Evolutionary conservation across 2,797 vertebrate genomes (phyloP), one percentile per base, ranked within the genome.

Genomic region (Cichlasoma orientale): DNA sequence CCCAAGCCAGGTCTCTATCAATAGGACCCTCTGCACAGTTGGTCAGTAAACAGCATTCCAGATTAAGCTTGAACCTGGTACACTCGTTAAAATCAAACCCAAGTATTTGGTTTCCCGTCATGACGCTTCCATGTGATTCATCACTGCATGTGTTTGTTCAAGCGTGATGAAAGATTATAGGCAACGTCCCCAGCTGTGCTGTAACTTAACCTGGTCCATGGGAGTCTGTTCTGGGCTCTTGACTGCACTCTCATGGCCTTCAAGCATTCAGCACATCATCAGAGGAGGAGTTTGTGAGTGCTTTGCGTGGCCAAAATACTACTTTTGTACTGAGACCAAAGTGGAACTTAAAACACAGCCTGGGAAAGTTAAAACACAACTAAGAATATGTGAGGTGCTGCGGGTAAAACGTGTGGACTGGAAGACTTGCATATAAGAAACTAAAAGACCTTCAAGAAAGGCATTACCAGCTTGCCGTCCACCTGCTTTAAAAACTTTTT

Each of bases 11-110:
- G 68, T 75, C 79, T 89, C 86, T 93, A 86, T 90, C 86, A 90
- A 83, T 89, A 82, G 73, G 85, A 80, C 78, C 77, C 58, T 73
- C 80, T 70, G 61, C 87, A 90, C 89, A 84, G 79, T 73, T 90
- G 89, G 87, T 87, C 90, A 86, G 82, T 93, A 91, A 93, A 90
- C 91, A 93, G 75, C 88, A 88, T 94, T 92, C 88, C 88, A 88
- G 81, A 72, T 81, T 92, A 89, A 90, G 77, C 86, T 50, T 82
- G 56, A 92, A 86, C 72, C 88, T 89, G 88, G 83, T 91, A 90
- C 81, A 77, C 83, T 90, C 86, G 86, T 93, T 90, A 92, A 90
- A 93, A 85, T 66, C 83, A 85, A 86, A 86, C 83, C 80, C 74
- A 84, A 85, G 85, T 80, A 90, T 92, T 85, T 80, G 54, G 75